Percentiles rank a stretch among this genome's conserved stretches.
Conservation (phyloP, 2,888 invertebrate species). For the Belgica antarctica region DNA sequence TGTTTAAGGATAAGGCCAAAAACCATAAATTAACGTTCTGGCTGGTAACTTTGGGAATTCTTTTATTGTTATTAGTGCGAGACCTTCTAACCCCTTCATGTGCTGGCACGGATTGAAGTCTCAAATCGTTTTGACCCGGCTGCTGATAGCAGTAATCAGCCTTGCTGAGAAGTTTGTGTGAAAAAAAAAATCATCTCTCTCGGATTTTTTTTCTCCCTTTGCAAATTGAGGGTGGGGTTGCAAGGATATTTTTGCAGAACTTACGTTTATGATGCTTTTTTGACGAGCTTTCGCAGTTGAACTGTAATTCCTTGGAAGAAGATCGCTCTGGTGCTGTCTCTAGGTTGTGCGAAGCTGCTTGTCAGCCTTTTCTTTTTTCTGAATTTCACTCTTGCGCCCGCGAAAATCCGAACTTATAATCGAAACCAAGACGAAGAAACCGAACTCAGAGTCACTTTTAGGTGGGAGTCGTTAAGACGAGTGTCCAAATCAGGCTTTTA, state of each 20-base stretch:
- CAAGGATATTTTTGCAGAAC: background rate
- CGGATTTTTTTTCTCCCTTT: background rate
- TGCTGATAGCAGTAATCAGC: no score
- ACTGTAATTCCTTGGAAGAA: constrained; percentile 19
- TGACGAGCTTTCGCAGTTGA: background rate
- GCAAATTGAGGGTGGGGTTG: constrained; percentile 43
- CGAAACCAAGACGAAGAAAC: background rate
- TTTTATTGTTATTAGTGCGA: background rate
- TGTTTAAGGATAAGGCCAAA: constrained; percentile 13
- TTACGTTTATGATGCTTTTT: constrained; percentile 1
- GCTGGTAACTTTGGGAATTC: background rate
- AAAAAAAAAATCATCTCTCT: constrained; percentile 25
- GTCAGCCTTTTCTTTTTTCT: background rate
- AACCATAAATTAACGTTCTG: constrained; percentile 34
- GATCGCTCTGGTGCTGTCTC: constrained; percentile 10
- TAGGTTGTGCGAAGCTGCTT: background rate
- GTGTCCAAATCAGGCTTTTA: background rate
- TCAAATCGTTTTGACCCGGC: background rate
- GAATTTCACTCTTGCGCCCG: background rate
- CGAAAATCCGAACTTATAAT: background rate
- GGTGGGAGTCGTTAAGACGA: background rate
- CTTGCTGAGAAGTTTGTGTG: no score
- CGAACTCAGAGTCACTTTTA: constrained; percentile 1
- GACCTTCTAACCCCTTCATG: background rate
- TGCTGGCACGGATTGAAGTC: background rate